phyloP scores from a whole-genome alignment of 2,888 invertebrate species.

The Stramonita haemastoma region DNA sequence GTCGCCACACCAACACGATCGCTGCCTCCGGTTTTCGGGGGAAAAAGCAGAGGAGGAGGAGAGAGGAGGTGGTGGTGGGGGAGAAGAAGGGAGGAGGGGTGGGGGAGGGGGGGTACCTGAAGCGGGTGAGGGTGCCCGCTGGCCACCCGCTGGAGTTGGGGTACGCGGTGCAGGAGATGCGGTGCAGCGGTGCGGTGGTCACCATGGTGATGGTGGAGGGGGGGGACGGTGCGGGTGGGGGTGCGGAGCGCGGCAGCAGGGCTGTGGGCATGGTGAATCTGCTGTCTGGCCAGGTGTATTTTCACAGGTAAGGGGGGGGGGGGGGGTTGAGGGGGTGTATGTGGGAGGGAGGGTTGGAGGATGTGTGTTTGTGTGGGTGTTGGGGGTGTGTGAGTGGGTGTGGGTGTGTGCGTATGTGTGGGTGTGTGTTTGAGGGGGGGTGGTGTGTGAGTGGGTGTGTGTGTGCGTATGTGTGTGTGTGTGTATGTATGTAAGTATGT shows the following conservation, averaged over 20 bases:
- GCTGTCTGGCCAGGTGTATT: background rate
- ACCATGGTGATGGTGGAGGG: conserved; percentile 8
- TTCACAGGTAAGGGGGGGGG: conserved; percentile 12
- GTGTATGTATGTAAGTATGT: background rate
- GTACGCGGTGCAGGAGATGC: background rate
- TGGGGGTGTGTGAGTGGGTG: background rate
- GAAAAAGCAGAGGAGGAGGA: background rate
- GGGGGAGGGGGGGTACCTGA: background rate
- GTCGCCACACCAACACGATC: background rate
- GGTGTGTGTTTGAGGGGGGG: too few species aligned
- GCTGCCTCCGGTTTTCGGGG: background rate
- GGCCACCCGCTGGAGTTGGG: conserved; percentile 29
- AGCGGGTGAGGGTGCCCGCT: background rate
- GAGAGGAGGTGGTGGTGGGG: background rate
- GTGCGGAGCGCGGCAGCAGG: background rate
- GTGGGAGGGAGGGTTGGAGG: background rate
- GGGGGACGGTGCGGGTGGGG: too few species aligned
- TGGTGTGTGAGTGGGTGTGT: background rate
- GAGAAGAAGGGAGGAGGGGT: background rate
- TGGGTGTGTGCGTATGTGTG: background rate
- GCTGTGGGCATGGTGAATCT: conserved; percentile 29
- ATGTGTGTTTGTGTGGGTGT: background rate
- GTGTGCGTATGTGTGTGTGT: background rate
- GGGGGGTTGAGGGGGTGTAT: background rate
- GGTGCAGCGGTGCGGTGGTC: background rate